Base-by-base conservation (phyloP, 2,888 invertebrate species). In the Tenthredo mesomela region DNA sequence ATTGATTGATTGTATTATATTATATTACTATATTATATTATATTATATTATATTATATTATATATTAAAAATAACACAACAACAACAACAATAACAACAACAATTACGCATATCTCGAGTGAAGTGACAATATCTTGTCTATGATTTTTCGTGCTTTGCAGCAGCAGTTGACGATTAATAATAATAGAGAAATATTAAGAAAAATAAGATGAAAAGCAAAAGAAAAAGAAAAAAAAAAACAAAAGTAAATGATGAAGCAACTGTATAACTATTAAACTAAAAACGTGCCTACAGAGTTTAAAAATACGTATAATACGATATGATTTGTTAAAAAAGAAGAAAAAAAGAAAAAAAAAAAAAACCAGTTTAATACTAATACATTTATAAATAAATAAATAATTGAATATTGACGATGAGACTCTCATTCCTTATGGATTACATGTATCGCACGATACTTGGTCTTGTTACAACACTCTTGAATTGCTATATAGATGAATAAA, bases 1-100 rank as follows among this genome's bases (percentile, higher is more conserved):
- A 29, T 29, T 29, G 29, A 33, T 33, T n/a, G n/a, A n/a, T n/a
- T n/a, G n/a, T 84, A 84, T 88, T 88, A 85, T 47, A 75, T 15
- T 43, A 71, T n/a, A n/a, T n/a, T 73, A 43, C 4, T 33, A 33
- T 33, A 33, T 33, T 33, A 33, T 33, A 33, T 33, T 33, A 15
- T 12, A 37, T 33, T n/a, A 54, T 25, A 33, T 33, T 33, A 33
- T 33, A 33, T 33, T 33, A 15, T 12, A 37, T 33, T n/a, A 15
- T 12, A 37, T 33, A 61, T 40, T 25, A 58, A 80, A 21, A 80
- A 61, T 25, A 29, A 54, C n/a, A 54, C 33, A 78, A 12, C 54
- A 29, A 15, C 21, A 80, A 50, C 50, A 50, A 18, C 29, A 78
- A 12, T 33, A 29, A 18, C 21, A 82, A 54, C 54, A 54, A n/a